Evolutionary conservation across 1,140 invertebrate genomes (phyloP).

Genomic region (Bombyx mandarina): DNA sequence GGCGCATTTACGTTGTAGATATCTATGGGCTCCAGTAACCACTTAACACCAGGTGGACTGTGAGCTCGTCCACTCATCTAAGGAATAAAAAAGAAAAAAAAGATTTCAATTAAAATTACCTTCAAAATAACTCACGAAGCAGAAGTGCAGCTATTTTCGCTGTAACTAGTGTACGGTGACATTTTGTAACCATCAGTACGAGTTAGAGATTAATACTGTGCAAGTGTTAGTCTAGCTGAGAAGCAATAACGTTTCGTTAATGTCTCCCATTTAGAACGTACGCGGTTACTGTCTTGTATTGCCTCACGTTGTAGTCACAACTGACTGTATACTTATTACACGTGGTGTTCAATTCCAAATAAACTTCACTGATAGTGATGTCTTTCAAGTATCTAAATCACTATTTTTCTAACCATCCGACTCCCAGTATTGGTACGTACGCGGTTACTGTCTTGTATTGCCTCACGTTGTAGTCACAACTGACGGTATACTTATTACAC

Average conservation of each 20-base stretch:
- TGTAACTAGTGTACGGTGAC: constrained; percentile 27
- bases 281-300: constrained; percentile 46
- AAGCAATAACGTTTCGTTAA: constrained; percentile 62
- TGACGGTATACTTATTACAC: too few species aligned
- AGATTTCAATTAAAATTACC: not conserved
- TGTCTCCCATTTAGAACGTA: constrained; percentile 58
- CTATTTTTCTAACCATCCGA: constrained; percentile 44
- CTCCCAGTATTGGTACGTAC: too few species aligned
- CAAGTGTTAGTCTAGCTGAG: constrained; percentile 51
- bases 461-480: too few species aligned
- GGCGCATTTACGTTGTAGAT: too few species aligned
- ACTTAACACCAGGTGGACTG: too few species aligned
- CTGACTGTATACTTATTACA: constrained; percentile 42
- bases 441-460: too few species aligned
- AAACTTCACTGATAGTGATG: too few species aligned
- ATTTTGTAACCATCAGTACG: constrained; percentile 30
- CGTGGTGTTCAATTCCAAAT: constrained; percentile 39
- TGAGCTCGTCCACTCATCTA: too few species aligned
- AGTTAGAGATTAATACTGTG: constrained; percentile 57
- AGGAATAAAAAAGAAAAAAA: too few species aligned
- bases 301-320: constrained; percentile 32
- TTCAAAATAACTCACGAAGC: not conserved
- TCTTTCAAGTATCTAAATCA: constrained; percentile 47
- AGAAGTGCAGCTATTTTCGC: constrained; percentile 10
- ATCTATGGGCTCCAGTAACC: too few species aligned